phyloP scores from a whole-genome alignment of 92 coral and sea anemone species.

The Porites cylindrica region DNA sequence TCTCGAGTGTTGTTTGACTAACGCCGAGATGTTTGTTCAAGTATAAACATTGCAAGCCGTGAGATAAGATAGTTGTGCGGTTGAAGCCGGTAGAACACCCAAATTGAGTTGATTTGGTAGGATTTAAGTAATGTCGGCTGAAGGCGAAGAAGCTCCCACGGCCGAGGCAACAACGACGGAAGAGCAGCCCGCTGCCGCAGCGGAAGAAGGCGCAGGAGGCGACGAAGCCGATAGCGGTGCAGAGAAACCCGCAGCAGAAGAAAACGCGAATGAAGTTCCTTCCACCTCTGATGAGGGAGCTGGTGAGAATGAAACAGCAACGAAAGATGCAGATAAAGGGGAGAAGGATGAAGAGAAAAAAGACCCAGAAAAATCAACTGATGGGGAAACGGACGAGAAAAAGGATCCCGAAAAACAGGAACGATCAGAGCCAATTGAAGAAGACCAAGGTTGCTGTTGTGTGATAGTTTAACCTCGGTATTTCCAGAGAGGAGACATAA shows the following conservation, averaged over 20 bases:
- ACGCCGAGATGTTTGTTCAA: conserved; percentile 1
- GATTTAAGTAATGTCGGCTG: conserved; percentile 3
- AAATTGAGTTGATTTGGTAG: not conserved
- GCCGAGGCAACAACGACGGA: conserved; percentile 8
- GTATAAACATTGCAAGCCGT: conserved; percentile 23
- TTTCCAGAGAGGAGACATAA: not conserved
- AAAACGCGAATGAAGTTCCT: conserved; percentile 62
- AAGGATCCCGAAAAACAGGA: conserved; percentile 12
- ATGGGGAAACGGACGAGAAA: conserved; percentile 5
- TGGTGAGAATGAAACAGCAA: conserved; percentile 28
- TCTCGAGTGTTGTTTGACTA: conserved; percentile 30
- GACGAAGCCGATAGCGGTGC: conserved; percentile 21
- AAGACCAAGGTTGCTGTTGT: conserved; percentile 54
- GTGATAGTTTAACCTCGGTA: conserved; percentile 37
- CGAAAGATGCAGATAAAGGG: not conserved
- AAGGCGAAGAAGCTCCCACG: conserved; percentile 30
- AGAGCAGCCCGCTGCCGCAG: not conserved
- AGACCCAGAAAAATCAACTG: conserved; percentile 41
- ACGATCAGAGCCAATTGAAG: conserved; percentile 5
- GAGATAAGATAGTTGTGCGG: not conserved
- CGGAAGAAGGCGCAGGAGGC: conserved; percentile 7
- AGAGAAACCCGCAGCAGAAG: conserved; percentile 24
- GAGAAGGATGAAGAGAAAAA: conserved; percentile 31
- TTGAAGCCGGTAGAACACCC: not conserved
- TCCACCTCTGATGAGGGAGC: conserved; percentile 47